Conservation (phyloP, 2,113 vertebrate species). For the Tyto alba region DNA sequence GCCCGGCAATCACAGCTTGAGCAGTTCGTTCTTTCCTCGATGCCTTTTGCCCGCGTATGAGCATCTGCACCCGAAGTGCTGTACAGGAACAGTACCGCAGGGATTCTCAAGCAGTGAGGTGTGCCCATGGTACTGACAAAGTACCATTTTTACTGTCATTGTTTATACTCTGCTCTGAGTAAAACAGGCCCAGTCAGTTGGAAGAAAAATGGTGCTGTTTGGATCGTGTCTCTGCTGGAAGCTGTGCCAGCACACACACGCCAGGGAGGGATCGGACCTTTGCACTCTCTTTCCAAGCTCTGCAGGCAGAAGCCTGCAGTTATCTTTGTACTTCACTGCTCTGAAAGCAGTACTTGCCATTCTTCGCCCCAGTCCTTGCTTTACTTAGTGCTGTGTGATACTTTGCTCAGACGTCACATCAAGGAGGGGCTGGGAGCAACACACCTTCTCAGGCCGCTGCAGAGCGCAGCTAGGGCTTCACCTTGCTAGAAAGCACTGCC, state of each 20-base stretch:
- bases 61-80: neutral
- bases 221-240: neutral
- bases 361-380: neutral
- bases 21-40: neutral
- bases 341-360: neutral
- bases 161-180: neutral
- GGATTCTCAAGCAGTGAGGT: neutral
- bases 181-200: neutral
- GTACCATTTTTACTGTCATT: neutral
- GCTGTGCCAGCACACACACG: neutral
- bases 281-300: neutral
- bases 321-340: neutral
- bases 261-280: neutral
- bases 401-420: neutral
- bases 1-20: neutral
- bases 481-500: neutral
- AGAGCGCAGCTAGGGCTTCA: neutral
- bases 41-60: neutral
- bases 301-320: neutral
- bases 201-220: neutral
- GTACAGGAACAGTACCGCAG: neutral
- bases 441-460: neutral
- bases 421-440: neutral
- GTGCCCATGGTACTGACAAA: neutral
- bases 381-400: neutral